Percentiles rank a stretch among this genome's conserved stretches.
Conservation (phyloP, 2,797 vertebrate species). For the Urophycis tenuis region DNA sequence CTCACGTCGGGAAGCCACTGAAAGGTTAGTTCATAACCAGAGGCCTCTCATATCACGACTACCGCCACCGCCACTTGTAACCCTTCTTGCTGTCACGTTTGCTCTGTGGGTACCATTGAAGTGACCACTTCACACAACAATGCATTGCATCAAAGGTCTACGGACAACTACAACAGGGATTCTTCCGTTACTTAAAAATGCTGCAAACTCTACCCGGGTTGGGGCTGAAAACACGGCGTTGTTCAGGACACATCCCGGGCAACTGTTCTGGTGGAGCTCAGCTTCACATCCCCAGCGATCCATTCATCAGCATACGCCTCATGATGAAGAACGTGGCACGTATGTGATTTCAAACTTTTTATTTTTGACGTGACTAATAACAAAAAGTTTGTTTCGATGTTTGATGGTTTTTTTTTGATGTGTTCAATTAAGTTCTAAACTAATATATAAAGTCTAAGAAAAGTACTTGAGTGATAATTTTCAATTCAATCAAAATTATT, state of each 20-base stretch:
- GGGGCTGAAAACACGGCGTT: constrained; percentile 49
- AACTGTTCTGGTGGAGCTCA: constrained; percentile 45
- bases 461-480: not conserved
- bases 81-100: not conserved
- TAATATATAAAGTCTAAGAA: not conserved
- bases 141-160: constrained; percentile 67
- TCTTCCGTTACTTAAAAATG: constrained; percentile 60
- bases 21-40: not conserved
- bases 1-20: constrained; percentile 27
- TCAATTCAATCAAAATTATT: not conserved
- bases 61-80: not conserved
- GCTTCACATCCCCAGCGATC: constrained; percentile 56
- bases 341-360: constrained; percentile 52
- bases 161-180: constrained; percentile 57
- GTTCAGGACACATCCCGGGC: constrained; percentile 51
- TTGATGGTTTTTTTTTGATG: too few species aligned
- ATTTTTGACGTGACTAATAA: too few species aligned
- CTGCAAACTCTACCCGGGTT: constrained; percentile 45
- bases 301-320: constrained; percentile 46
- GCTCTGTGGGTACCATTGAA: not conserved
- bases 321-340: constrained; percentile 54
- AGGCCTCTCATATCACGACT: not conserved
- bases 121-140: constrained; percentile 41
- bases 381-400: constrained; percentile 23
- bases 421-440: not conserved